phyloP scores from a whole-genome alignment of 2,888 invertebrate genomes.

The Tipula helvola region DNA sequence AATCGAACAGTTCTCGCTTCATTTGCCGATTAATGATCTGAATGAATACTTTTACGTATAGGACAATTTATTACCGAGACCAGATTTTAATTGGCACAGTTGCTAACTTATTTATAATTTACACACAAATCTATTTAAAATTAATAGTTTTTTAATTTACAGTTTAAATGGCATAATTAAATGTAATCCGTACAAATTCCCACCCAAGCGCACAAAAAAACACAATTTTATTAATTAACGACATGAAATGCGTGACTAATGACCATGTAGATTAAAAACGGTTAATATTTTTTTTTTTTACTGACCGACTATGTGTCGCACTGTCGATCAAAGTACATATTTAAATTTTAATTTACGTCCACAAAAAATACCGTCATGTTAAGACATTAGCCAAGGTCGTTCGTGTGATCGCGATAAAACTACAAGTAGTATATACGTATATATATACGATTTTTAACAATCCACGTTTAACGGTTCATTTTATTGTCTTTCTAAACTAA shows the following conservation, averaged over 20 bases:
- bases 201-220: neutral
- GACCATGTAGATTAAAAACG: neutral
- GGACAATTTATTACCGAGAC: neutral
- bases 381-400: neutral
- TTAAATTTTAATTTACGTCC: neutral
- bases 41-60: neutral
- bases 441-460: neutral
- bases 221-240: neutral
- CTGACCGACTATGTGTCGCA: neutral
- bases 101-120: neutral
- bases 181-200: neutral
- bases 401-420: neutral
- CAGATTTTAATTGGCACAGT: neutral
- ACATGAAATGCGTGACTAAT: neutral
- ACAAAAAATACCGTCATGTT: neutral
- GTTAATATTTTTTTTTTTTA: neutral
- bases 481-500: neutral
- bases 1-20: no score
- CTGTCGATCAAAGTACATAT: neutral
- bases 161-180: neutral
- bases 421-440: neutral
- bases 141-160: neutral
- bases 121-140: neutral
- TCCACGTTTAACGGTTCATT: neutral
- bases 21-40: no score